These are phyloP conservation scores for Squalus acanthias DNA, from an alignment of 2,797 vertebrate species.

Conservation along the genomic window DNA sequence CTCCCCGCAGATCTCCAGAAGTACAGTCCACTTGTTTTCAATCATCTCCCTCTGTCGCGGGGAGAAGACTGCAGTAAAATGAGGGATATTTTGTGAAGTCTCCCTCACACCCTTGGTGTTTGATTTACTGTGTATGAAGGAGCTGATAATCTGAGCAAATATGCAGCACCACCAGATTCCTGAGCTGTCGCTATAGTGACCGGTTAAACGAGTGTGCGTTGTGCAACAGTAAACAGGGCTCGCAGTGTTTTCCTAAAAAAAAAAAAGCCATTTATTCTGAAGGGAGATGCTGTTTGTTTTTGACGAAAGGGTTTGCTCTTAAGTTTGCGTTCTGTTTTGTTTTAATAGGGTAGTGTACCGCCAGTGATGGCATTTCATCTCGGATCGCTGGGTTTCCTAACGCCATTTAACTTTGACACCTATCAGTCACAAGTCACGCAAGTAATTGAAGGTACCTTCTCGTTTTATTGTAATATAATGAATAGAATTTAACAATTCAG, in stretches of 20 bases:
- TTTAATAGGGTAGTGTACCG: conserved; percentile 80
- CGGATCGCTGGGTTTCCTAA: conserved; percentile 88
- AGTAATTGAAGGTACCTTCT: conserved; percentile 78
- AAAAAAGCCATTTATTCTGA: background rate
- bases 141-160: background rate
- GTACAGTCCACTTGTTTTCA: background rate
- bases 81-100: background rate
- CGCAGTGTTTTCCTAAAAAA: background rate
- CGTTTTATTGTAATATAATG: background rate
- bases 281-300: background rate
- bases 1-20: background rate
- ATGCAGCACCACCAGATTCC: background rate
- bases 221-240: background rate
- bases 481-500: background rate
- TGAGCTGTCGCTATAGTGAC: background rate
- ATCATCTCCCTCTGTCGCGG: background rate
- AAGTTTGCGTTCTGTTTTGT: background rate
- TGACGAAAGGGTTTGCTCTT: background rate
- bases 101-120: background rate
- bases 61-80: background rate
- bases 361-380: conserved; percentile 93
- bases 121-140: background rate
- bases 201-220: too few relatives aligned
- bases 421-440: conserved; percentile 88
- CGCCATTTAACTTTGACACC: conserved; percentile 85